A percentile compares a stretch with the other conserved stretches of the same genome.
Conservation (phyloP, 2,113 vertebrate genomes). For the Globicephala melas region DNA sequence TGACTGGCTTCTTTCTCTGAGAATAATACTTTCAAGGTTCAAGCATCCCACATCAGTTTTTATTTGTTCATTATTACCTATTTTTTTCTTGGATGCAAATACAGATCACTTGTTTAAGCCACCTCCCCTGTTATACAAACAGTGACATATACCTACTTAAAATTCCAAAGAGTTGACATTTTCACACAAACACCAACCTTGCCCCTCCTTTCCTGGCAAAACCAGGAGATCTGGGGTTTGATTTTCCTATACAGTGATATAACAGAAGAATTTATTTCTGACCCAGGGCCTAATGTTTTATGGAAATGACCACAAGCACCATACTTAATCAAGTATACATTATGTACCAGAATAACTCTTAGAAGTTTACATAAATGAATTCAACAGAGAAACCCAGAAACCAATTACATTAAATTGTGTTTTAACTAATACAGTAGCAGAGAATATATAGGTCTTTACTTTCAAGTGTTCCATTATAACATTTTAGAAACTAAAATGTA, state of each 20-base stretch:
- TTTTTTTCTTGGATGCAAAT: neutral
- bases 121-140: neutral
- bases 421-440: neutral
- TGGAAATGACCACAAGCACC: constrained; percentile 6
- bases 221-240: neutral
- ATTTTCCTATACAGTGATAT: constrained; percentile 2
- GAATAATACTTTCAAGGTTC: neutral
- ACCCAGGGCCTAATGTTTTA: neutral
- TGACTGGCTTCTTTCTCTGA: neutral
- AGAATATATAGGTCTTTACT: neutral
- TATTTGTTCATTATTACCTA: constrained; percentile 7
- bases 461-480: neutral
- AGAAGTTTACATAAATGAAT: constrained; percentile 22
- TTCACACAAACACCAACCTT: neutral
- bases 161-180: neutral
- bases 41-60: neutral
- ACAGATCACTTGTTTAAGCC: neutral
- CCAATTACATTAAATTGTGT: neutral
- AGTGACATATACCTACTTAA: neutral
- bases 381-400: constrained; percentile 1
- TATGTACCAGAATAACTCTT: neutral
- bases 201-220: neutral
- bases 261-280: constrained; percentile 15
- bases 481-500: constrained; percentile 9
- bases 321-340: neutral